Percentiles rank a stretch among this genome's conserved stretches.
Conservation (phyloP, 1,140 invertebrate genomes). For the Rhopalosiphum padi region DNA sequence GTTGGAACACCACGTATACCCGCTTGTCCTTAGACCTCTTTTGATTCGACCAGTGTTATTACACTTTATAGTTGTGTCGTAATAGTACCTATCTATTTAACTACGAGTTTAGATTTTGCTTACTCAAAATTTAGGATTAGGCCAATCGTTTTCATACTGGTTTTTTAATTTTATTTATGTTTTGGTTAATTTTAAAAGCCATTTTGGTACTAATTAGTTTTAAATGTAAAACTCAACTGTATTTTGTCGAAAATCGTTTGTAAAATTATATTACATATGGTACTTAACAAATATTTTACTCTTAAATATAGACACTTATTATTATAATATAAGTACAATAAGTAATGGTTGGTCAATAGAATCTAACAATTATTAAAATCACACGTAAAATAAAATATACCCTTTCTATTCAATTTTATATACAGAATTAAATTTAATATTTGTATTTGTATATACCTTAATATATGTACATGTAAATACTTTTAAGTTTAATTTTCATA, state of each 20-base stretch:
- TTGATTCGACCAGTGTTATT: neutral
- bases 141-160: neutral
- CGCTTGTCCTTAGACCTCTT: neutral
- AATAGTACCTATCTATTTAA: neutral
- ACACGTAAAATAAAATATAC: neutral
- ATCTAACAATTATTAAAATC: neutral
- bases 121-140: neutral
- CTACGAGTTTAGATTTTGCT: neutral
- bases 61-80: neutral
- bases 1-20: neutral
- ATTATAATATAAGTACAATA: neutral
- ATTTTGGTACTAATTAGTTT: neutral
- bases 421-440: neutral
- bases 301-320: neutral
- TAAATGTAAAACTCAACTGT: neutral
- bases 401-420: neutral
- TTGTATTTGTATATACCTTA: neutral
- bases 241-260: neutral
- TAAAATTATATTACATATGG: neutral
- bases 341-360: neutral
- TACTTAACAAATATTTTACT: neutral
- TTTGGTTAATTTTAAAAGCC: neutral
- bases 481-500: too few relatives aligned
- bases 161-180: neutral
- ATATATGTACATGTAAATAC: too few relatives aligned